phyloP scores from a whole-genome alignment of 2,888 invertebrate genomes.

The Marasmarcha lunaedactyla region DNA sequence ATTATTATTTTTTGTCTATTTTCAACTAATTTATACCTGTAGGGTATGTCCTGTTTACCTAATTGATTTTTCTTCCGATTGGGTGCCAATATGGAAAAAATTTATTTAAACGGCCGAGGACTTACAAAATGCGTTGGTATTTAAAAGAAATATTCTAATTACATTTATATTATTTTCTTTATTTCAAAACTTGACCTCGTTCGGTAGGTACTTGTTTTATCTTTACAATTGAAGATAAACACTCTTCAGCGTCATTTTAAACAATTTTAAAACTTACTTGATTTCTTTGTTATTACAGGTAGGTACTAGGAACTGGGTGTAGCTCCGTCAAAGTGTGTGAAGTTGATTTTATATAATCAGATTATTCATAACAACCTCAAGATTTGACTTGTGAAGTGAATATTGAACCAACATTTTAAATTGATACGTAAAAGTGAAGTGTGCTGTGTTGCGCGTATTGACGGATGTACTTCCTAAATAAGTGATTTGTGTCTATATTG shows the following conservation, averaged over 20 bases:
- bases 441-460: slow-evolving; percentile 30
- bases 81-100: too few species aligned
- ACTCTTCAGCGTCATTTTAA: background rate
- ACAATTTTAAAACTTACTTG: slow-evolving; percentile 38
- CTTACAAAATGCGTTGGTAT: too few species aligned
- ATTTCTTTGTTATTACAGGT: slow-evolving; percentile 64
- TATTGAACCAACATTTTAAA: background rate
- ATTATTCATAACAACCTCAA: slow-evolving; percentile 15
- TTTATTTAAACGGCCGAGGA: too few species aligned
- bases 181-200: slow-evolving; percentile 35
- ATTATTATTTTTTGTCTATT: slow-evolving; percentile 20
- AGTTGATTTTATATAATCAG: slow-evolving; percentile 60
- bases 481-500: slow-evolving; percentile 53
- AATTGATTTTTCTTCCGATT: too few species aligned
- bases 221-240: slow-evolving; percentile 7
- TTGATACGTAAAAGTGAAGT: slow-evolving; percentile 36
- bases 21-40: too few species aligned
- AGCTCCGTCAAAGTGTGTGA: slow-evolving; percentile 61
- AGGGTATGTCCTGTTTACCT: too few species aligned
- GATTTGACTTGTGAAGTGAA: background rate
- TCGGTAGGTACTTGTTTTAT: slow-evolving; percentile 44
- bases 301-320: slow-evolving; percentile 65
- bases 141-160: slow-evolving; percentile 52
- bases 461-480: slow-evolving; percentile 34
- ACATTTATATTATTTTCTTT: slow-evolving; percentile 50